Base-by-base conservation (phyloP, 2,113 vertebrate species). In the Ochotona curzoniae region DNA sequence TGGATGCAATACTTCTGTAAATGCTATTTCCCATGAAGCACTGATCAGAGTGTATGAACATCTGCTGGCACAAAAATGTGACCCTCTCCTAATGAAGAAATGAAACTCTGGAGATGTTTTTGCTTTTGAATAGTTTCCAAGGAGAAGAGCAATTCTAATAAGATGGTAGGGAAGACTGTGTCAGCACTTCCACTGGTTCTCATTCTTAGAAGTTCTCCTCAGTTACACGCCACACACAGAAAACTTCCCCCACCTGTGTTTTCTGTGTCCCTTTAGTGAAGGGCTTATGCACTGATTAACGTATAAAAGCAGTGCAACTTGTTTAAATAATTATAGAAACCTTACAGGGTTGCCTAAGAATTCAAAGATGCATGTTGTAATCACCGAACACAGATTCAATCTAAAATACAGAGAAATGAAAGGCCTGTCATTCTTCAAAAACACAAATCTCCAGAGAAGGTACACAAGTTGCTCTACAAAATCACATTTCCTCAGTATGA, bases 331-430 rank as follows among this genome's bases (percentile, higher is more conserved):
- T 60, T 79, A 70, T 9, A 66, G 49, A 75, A 89, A 35, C 23
- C 32, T 70, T 93, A 13, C 47, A 15, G n/a, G 17, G 18, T n/a
- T 49, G 51, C 64, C 83, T 74, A 20, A 47, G 54, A 90, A 83
- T 10, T 57, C 3, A 90, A 95, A 38, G 67, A 70, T 60, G 9
- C 28, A 20, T 66, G 28, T 60, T 84, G 26, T 28, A 87, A 80
- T 82, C 73, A 80, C 32, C 2, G 71, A 74, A 91, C 95, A 86
- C 3, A 44, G 93, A 93, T 67, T 85, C 66, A 80, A 60, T 82
- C 17, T 60, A 74, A 75, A 78, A 44, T 3, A 32, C 85, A 81
- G 17, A 12, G 69, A 93, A 95, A 83, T 11, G 57, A 26, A 20
- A 80, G 32, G 71, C 14, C 14, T 57, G 30, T 61, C 73, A 18